A percentile compares a stretch with the other conserved stretches of the same genome.
phyloP scores from a whole-genome alignment of 1,140 invertebrate species.

The Trissolcus basalis region DNA sequence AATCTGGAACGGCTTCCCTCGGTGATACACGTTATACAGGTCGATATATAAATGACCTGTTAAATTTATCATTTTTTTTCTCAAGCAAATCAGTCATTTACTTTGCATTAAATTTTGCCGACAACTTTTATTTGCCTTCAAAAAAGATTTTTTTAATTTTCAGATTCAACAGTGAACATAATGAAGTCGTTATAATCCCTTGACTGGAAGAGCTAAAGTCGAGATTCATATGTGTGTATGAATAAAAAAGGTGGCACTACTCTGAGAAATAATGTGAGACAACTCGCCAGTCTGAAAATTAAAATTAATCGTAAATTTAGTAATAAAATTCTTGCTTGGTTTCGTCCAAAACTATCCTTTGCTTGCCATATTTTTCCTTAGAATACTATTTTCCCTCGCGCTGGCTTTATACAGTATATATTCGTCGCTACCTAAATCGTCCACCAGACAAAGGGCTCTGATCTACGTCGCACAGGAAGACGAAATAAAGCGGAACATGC shows the following conservation, averaged over 20 bases:
- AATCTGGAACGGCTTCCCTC: neutral
- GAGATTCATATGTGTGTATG: conserved; percentile 29
- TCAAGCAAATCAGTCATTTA: neutral
- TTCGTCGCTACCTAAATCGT: conserved; percentile 42
- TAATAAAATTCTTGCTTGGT: conserved; percentile 25
- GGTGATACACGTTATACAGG: neutral
- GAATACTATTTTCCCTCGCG: conserved; percentile 49
- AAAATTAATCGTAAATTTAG: conserved; percentile 34
- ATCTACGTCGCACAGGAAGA: conserved; percentile 33
- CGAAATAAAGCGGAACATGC: conserved; percentile 47
- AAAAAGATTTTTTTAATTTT: conserved; percentile 8
- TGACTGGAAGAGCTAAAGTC: conserved; percentile 32
- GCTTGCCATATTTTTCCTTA: conserved; percentile 36
- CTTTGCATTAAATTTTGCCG: neutral
- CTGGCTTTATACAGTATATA: conserved; percentile 24
- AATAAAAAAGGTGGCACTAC: too few relatives aligned
- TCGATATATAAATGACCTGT: neutral
- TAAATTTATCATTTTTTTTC: neutral
- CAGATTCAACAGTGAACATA: conserved; percentile 20
- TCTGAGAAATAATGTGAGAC: too few relatives aligned
- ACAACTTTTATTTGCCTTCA: neutral
- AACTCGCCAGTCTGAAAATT: too few relatives aligned
- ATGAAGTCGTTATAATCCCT: conserved; percentile 35
- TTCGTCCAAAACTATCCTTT: conserved; percentile 8
- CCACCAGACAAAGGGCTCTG: conserved; percentile 43